Base-by-base conservation (phyloP, 1,140 invertebrate genomes). In the Propsilocerus akamusi region DNA sequence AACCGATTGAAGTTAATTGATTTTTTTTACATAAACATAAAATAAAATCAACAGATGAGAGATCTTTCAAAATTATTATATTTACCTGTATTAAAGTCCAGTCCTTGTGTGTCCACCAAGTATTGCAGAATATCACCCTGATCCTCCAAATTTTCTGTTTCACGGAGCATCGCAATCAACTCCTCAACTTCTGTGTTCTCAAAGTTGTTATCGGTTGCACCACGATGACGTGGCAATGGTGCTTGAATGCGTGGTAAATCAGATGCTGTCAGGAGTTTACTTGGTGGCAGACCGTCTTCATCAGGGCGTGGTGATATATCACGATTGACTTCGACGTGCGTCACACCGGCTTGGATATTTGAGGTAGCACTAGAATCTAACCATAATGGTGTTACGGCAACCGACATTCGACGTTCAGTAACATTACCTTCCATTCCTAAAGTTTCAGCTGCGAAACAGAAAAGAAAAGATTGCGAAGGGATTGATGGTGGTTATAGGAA, bases 121-220 rank as follows among this genome's bases (percentile, higher is more conserved):
- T 92, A 98, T 67, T 99, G 95, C 30, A 99, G 69, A 54, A 99
- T 97, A 60, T 99, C 95, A 14, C 95, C 95, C 69, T 99, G 94
- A 63, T 99, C 96, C 64, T 98, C 91, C 5, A 99, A 70, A 57
- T 80, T 81, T 58, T 96, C 91, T 0, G 91, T 91, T 67, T 97
- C 90, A 25, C 85, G 72, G 25, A 98, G 68, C 82, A 94, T 92
- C 2, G 83, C 76, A 53, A 98, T 74, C 10, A 99, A 67, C 61
- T 98, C 93, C 51, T 89, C 85, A 0, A 88, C 81, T 65, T 95
- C 88, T 51, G 92, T 88, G 54, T 92, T 83, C 7, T 86, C 86
- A 59, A 86, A 91, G 53, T 83, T 78, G 1, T 78, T 69, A 47
- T 86, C 78, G 6, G 74, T 76, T 32, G 69, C 64, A 65, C 48